Base-by-base conservation (phyloP, 2,797 vertebrate species). In the Rhincodon typus region DNA sequence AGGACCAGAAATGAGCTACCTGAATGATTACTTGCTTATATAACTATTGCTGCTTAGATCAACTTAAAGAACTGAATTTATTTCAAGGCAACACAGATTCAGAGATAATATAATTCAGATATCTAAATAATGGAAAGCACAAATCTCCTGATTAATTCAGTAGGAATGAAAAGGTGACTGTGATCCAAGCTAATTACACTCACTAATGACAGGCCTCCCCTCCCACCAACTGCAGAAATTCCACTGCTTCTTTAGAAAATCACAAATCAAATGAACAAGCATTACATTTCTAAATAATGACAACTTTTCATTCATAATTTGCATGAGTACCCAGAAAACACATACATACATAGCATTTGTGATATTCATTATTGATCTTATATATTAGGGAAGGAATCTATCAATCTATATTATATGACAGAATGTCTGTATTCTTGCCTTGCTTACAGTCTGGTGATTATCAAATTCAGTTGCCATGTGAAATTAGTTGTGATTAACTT, bases 261-360 rank as follows among this genome's bases (percentile, higher is more conserved):
- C 19, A 93, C 90, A 10, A 25, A 67, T 93, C 4, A 67, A 66
- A 7, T 66, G 34, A 93, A 66, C 34, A 91, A 91, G 62, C 88
- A 91, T 66, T 38, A 67, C 19, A 17, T 42, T 93, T 67, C 87
- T 90, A 2, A 53, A 27, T 66, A 30, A 17, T 79, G 77, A 79
- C 34, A 91, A 34, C 34, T 66, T n/a, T 50, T 50, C 86, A 91
- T 91, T 91, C 62, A 93, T n/a, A 42, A 93, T 67, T 93, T n/a
- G 34, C 7, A 21, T 21, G 42, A 67, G 38, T 84, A 38, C 30
- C 34, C 34, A 53, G 53, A 23, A 88, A 91, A 38, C 3, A 19
- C 62, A 66, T 10, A 91, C 34, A 67, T 67, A 67, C 69, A 93
- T 10, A 66, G 21, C 57, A 12, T 21, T 67, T 93, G 19, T 21